Evolutionary conservation across 2,888 invertebrate species (phyloP).

Genomic region (Dynastes tityus): DNA sequence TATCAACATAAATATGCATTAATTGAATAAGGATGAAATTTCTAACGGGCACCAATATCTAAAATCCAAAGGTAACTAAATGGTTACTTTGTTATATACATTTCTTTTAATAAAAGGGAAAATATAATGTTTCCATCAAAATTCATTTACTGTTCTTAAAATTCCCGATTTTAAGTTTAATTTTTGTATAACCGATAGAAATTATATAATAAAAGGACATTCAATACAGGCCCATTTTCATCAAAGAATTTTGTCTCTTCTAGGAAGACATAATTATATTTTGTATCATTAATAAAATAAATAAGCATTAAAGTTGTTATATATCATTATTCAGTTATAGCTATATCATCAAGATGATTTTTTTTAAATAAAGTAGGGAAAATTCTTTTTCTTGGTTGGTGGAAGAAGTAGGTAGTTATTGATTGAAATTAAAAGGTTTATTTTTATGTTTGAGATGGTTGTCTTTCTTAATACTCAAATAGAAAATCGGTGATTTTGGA

Average conservation of each 20-base stretch:
- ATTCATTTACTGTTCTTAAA: too few species aligned
- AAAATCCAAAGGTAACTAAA: neutral
- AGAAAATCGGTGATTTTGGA: conserved; percentile 48
- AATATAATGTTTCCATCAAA: too few species aligned
- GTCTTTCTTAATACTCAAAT: conserved; percentile 49
- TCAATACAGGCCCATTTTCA: too few species aligned
- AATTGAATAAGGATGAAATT: neutral
- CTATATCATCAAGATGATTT: conserved; percentile 1
- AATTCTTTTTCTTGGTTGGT: conserved; percentile 69
- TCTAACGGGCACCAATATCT: neutral
- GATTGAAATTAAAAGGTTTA: conserved; percentile 70
- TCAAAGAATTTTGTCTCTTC: neutral
- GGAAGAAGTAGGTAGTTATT: conserved; percentile 67
- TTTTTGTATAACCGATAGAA: too few species aligned
- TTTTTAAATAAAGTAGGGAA: conserved; percentile 60
- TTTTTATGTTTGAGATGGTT: conserved; percentile 65
- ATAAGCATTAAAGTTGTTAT: neutral
- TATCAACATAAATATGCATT: neutral
- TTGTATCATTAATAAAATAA: too few species aligned
- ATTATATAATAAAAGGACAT: too few species aligned
- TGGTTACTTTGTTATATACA: neutral
- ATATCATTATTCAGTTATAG: neutral
- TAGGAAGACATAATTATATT: neutral
- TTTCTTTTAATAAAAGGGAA: too few species aligned
- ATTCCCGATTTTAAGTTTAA: too few species aligned